Evolutionary conservation across 1,140 invertebrate species (phyloP).

Genomic region (Dendroctonus valens): DNA sequence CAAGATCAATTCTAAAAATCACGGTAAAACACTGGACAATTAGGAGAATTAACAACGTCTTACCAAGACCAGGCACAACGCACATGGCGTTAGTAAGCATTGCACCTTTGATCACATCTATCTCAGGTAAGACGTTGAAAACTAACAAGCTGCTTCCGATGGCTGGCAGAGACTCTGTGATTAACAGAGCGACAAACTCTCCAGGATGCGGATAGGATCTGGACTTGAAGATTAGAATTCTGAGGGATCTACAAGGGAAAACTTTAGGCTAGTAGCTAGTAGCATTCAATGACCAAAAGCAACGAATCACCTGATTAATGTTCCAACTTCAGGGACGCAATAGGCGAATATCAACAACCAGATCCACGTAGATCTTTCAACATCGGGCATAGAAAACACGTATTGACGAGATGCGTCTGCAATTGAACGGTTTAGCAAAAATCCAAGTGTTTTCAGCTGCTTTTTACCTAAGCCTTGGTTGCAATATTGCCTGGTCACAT

Average conservation of each 20-base stretch:
- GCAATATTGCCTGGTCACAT: slow-evolving; percentile 73
- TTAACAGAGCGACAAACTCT: slow-evolving; percentile 67
- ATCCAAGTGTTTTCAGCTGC: slow-evolving; percentile 2
- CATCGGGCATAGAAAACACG: slow-evolving; percentile 68
- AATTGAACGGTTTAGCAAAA: slow-evolving; percentile 22
- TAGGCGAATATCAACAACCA: slow-evolving; percentile 86
- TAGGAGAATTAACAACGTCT: slow-evolving; percentile 12
- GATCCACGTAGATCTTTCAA: slow-evolving; percentile 85
- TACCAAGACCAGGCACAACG: slow-evolving; percentile 77
- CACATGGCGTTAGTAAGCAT: slow-evolving; percentile 94
- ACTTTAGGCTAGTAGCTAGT: not conserved
- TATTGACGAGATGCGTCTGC: slow-evolving; percentile 76
- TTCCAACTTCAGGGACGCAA: slow-evolving; percentile 81
- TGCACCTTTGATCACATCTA: slow-evolving; percentile 88
- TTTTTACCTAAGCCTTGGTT: slow-evolving; percentile 68
- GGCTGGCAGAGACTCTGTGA: slow-evolving; percentile 84
- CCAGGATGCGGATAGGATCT: slow-evolving; percentile 60
- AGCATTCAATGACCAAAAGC: not conserved
- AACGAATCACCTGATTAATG: slow-evolving; percentile 65
- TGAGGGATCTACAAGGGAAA: slow-evolving; percentile 54
- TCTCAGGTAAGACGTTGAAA: slow-evolving; percentile 81
- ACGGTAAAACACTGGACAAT: no score
- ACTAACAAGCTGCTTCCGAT: slow-evolving; percentile 83
- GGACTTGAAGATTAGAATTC: slow-evolving; percentile 87
- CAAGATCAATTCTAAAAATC: slow-evolving; percentile 6